Percentiles rank a stretch among this genome's conserved stretches.
These are phyloP conservation scores for Crax fasciolata DNA, from an alignment of 2,797 vertebrate genomes.

Conservation along the genomic window DNA sequence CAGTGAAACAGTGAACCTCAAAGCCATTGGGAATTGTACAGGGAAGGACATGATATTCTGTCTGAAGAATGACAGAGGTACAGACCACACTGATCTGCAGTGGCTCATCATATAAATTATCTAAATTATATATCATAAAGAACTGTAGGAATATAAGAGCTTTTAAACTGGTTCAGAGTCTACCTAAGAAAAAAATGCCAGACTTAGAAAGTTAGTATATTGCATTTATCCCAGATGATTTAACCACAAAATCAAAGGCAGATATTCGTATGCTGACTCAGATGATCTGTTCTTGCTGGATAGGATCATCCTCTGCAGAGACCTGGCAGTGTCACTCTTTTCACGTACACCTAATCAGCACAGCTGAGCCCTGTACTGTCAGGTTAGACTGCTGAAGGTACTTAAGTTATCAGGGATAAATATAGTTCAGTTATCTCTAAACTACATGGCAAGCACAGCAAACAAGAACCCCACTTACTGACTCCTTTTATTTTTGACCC, in stretches of 20 bases:
- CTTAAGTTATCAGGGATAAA: constrained; percentile 39
- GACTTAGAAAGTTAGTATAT: background rate
- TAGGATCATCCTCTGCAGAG: background rate
- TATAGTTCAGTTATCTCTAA: constrained; percentile 45
- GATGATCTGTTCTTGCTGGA: constrained; percentile 13
- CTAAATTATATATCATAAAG: constrained; percentile 20
- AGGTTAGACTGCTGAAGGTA: constrained; percentile 32
- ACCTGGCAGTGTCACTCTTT: constrained; percentile 19
- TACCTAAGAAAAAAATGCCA: background rate
- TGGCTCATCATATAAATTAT: no score
- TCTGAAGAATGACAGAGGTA: background rate
- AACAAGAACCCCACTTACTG: background rate
- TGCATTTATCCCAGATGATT: constrained; percentile 21
- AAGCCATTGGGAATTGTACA: constrained; percentile 20
- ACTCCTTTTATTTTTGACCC: background rate
- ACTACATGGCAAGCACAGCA: constrained; percentile 21
- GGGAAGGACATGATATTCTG: background rate
- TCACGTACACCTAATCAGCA: constrained; percentile 8
- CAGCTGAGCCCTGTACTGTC: constrained; percentile 26
- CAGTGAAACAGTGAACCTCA: constrained; percentile 28
- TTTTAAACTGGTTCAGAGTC: constrained; percentile 4
- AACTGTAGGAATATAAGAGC: background rate
- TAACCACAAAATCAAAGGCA: constrained; percentile 16
- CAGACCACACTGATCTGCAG: background rate
- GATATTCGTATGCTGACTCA: background rate